Evolutionary conservation across 1,140 invertebrate species (phyloP), one percentile per base, ranked within the genome.

Genomic region (Cryptotermes secundus): DNA sequence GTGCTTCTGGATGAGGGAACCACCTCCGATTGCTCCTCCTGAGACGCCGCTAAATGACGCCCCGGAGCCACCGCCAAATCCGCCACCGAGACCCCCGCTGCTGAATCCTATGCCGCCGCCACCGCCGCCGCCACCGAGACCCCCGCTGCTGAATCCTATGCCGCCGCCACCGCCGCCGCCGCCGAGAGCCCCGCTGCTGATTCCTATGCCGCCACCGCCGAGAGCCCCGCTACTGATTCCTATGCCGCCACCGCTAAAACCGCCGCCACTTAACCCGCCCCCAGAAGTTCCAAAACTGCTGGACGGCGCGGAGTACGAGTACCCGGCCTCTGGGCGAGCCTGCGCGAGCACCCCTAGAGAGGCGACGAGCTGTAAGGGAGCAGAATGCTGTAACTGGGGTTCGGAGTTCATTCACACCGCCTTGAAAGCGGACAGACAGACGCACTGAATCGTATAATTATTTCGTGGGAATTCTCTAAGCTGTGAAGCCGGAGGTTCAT

Each of bases 251-350:
- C 14, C 42, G 12, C 35, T 6, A 38, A 7, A 14, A 31, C 26
- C 24, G 26, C 45, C 82, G 19, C 45, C 82, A 12, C 35, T 6
- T 31, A 9, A n/a, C 45, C 81, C 81, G 9, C 42, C 35, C 24
- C 34, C n/a, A n/a, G n/a, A 38, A 80, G 31, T 24, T 45, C 81
- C 81, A 31, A 53, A 82, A 42, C 24, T 38, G 81, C 26, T 45
- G 24, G 81, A 82, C 34, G 83, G 83, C 36, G 88, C 87, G 42
- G 87, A 88, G 86, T 91, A 92, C 3, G 90, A 90, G 87, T 92
- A 92, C 3, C 91, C 91, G 65, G 91, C 91, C 87, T 92, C 91
- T 35, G 91, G 91, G 85, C 90, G 88, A 82, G 91, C 91, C 86
- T 90, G 87, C 84, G 90, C 90, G 87, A 92, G 88, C 80, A 89